Percentiles rank a stretch among this genome's conserved stretches.
phyloP scores from a whole-genome alignment of 2,113 vertebrate genomes.

The Piaya cayana region DNA sequence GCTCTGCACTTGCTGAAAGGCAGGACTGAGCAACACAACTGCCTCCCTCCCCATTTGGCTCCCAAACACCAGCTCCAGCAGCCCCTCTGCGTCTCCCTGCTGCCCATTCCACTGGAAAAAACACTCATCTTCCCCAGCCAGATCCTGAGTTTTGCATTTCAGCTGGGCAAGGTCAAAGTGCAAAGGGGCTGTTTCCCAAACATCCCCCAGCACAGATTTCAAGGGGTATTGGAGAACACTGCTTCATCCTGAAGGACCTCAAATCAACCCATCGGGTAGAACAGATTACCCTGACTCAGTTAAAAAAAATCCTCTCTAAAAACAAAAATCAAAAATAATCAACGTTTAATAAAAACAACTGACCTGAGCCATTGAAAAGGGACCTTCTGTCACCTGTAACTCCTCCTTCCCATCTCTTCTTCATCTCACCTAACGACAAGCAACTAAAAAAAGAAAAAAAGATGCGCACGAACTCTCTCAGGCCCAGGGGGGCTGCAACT shows the following conservation, averaged over 20 bases:
- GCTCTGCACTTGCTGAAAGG: not conserved
- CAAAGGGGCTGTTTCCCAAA: not conserved
- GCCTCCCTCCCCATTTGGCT: not conserved
- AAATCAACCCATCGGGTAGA: not conserved
- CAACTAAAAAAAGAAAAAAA: slow-evolving; percentile 9
- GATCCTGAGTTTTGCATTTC: fast-evolving
- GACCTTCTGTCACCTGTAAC: not conserved
- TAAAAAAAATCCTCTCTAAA: not conserved
- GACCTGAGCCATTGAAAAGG: not conserved
- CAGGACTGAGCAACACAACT: not conserved
- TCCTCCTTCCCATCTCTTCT: not conserved
- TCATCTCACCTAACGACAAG: not conserved
- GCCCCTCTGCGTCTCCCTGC: not conserved
- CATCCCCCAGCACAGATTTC: not conserved
- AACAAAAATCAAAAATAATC: no score
- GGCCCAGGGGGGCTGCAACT: not conserved
- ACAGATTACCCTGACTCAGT: not conserved
- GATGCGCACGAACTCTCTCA: not conserved
- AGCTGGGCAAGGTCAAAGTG: not conserved
- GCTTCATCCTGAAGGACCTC: not conserved
- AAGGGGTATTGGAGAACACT: not conserved
- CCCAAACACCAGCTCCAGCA: not conserved
- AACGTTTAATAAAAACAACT: not conserved
- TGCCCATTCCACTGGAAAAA: not conserved
- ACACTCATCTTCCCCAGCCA: not conserved